Percentiles rank a stretch among this genome's conserved stretches.
Conservation (phyloP, 2,113 vertebrate genomes). For the Hemicordylus capensis region DNA sequence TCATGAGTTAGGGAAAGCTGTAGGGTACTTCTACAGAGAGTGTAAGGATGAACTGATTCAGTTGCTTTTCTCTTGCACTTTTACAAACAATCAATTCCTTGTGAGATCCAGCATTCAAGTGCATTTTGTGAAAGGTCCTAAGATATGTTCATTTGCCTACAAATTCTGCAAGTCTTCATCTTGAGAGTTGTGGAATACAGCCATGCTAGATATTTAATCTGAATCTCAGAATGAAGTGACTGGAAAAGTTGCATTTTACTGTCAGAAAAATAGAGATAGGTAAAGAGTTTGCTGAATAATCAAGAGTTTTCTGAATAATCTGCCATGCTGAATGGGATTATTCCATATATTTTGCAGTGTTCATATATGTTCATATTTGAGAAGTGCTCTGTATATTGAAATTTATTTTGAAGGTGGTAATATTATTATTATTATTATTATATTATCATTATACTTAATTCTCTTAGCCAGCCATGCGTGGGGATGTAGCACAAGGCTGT, state of each 20-base stretch:
- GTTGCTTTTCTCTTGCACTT: background rate
- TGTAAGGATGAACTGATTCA: background rate
- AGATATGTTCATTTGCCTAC: background rate
- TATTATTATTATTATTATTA: too few relatives aligned
- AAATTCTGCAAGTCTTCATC: background rate
- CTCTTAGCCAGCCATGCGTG: too few relatives aligned
- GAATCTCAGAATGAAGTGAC: background rate
- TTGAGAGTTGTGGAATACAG: background rate
- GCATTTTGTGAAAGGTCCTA: background rate
- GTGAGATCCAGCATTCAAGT: background rate
- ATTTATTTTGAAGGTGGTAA: too few relatives aligned
- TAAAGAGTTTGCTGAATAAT: background rate
- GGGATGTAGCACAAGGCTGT: too few relatives aligned
- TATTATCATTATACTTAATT: too few relatives aligned
- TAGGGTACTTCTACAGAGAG: background rate
- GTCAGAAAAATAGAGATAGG: background rate
- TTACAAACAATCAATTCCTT: background rate
- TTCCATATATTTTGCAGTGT: too few relatives aligned
- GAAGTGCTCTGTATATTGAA: too few relatives aligned
- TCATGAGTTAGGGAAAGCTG: background rate
- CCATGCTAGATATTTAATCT: background rate
- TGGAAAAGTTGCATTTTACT: background rate
- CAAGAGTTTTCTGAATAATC: too few relatives aligned
- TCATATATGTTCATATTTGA: too few relatives aligned
- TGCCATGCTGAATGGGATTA: too few relatives aligned